These are phyloP conservation scores for Platycnemis pennipes DNA, from an alignment of 2,888 invertebrate species.

Conservation along the genomic window DNA sequence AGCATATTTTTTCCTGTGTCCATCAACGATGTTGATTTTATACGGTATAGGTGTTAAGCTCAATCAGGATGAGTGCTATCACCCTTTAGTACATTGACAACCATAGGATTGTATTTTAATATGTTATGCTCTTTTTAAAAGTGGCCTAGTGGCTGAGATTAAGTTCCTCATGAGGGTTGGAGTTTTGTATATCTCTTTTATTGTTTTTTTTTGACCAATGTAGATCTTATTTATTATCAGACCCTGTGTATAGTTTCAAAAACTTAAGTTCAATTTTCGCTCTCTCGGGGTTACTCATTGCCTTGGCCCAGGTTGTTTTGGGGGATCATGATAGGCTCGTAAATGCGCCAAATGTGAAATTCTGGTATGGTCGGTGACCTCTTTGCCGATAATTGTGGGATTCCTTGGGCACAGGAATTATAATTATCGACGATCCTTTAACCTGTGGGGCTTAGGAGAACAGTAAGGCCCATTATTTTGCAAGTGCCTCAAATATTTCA, in stretches of 20 bases:
- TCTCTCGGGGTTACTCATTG: slow-evolving; percentile 25
- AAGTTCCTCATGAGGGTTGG: slow-evolving; percentile 61
- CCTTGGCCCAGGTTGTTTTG: slow-evolving; percentile 12
- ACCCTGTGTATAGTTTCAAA: slow-evolving; percentile 52
- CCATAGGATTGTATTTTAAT: slow-evolving; percentile 11
- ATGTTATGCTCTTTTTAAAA: neutral
- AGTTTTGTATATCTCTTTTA: slow-evolving; percentile 64
- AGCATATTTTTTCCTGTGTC: neutral
- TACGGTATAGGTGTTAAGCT: neutral
- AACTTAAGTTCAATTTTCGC: neutral
- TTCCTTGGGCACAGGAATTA: neutral
- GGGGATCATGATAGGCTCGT: slow-evolving; percentile 43
- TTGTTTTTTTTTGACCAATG: slow-evolving; percentile 57
- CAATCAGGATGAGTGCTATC: neutral
- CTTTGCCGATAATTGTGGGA: slow-evolving; percentile 14
- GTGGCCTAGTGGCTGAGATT: slow-evolving; percentile 65
- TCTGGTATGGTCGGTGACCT: neutral
- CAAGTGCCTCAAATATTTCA: slow-evolving; percentile 50
- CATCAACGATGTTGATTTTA: neutral
- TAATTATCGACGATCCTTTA: slow-evolving; percentile 13
- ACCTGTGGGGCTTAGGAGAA: neutral
- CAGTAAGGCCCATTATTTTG: slow-evolving; percentile 42
- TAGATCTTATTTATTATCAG: slow-evolving; percentile 61
- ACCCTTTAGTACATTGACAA: neutral
- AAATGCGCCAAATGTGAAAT: neutral